Evolutionary conservation across 2,113 vertebrate genomes (phyloP).

Genomic region (Vulpes ferrilata): DNA sequence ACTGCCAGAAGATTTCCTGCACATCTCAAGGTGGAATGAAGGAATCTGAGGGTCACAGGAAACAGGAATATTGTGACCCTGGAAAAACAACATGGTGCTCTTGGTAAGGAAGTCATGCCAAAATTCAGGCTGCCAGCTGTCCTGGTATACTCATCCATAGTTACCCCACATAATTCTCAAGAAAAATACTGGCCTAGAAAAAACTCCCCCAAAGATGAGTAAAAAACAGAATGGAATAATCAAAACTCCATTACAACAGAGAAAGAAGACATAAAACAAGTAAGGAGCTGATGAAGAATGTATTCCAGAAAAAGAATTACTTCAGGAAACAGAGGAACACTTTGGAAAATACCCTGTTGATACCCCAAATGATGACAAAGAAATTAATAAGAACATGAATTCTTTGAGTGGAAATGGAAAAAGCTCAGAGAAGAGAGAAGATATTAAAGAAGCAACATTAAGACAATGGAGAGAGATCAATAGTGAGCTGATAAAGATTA

Average conservation of each 20-base stretch:
- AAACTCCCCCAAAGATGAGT: background rate
- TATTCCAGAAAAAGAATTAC: background rate
- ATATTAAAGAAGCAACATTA: background rate
- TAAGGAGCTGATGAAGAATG: background rate
- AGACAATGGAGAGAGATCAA: background rate
- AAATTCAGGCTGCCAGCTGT: background rate
- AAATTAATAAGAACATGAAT: background rate
- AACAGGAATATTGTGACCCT: background rate
- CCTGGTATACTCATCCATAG: background rate
- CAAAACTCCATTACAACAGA: conserved; percentile 15
- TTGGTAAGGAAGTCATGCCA: background rate
- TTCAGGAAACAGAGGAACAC: background rate
- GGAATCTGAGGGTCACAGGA: background rate
- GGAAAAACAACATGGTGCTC: background rate
- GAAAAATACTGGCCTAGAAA: background rate
- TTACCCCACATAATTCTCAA: background rate
- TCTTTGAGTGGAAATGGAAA: background rate
- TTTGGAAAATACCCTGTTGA: background rate
- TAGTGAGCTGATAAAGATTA: background rate
- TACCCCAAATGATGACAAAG: background rate
- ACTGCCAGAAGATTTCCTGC: background rate
- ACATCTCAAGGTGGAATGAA: background rate
- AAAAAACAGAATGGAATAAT: background rate
- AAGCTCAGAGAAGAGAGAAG: background rate
- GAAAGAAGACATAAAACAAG: background rate